Evolutionary conservation across 2,888 invertebrate genomes (phyloP), one percentile per base, ranked within the genome.

Genomic region (Mactromeris polynyma): DNA sequence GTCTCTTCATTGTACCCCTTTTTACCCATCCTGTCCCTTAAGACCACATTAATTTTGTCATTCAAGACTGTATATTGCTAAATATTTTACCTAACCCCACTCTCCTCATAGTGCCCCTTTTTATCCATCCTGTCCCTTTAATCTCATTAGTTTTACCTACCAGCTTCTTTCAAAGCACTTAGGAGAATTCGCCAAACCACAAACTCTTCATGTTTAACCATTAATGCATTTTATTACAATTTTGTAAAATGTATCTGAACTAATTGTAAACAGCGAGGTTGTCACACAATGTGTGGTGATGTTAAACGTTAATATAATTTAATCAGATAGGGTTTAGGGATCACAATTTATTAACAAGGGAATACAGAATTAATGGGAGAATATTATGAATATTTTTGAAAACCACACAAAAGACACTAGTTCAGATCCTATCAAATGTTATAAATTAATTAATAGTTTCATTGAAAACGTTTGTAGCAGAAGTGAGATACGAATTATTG

Each of bases 301-400:
- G 36, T 73, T 36, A 73, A 73, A 36, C 73, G 14, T 31, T 33
- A 73, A 36, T 64, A 64, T 26, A 6, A 26, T 33, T 73, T 19
- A 73, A 33, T 73, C 73, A 36, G 73, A 73, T 73, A 36, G 7
- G 31, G 17, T 73, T 73, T 36, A 73, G 14, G 36, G 73, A 19
- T 73, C 73, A 33, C 73, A 33, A 11, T 73, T 73, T 17, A 17
- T 73, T 73, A 19, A 14, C 73, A 36, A 36, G 31, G 36, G 73
- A 33, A 19, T 73, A 36, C 36, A 33, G 33, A 73, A 33, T 73
- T 73, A 73, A 73, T 73, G 31, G 36, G 36, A n/a, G 73, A 73
- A 17, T 14, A 33, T 73, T 73, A 73, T 73, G 73, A 73, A 73
- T 73, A 73, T 73, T 73, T 73, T 73, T 73, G 73, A 73, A 73